These are phyloP conservation scores for Spizaetus ornatus DNA, from an alignment of 2,113 vertebrate genomes.

Conservation along the genomic window DNA sequence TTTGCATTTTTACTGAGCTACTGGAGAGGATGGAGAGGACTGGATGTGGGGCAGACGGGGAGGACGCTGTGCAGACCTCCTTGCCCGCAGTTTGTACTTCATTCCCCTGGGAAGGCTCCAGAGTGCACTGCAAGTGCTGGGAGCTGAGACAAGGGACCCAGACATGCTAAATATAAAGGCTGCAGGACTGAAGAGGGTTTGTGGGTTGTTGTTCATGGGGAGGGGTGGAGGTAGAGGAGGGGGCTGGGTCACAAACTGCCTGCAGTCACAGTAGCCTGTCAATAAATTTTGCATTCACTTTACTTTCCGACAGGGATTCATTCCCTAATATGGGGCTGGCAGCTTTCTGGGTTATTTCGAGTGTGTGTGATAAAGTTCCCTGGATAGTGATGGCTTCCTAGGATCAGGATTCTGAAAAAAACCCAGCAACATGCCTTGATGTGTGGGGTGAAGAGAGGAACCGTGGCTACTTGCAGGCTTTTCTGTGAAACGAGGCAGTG, in stretches of 20 bases:
- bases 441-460: constrained; percentile 18
- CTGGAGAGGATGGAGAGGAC: background rate
- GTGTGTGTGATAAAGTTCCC: constrained; percentile 92
- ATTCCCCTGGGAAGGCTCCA: background rate
- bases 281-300: constrained; percentile 84
- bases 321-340: constrained; percentile 92
- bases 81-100: background rate
- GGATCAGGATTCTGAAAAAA: constrained; percentile 62
- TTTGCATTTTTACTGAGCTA: background rate
- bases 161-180: constrained; percentile 48
- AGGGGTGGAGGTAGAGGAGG: background rate
- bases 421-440: background rate
- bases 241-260: constrained; percentile 55
- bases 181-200: background rate
- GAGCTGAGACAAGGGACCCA: background rate
- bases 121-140: accelerated
- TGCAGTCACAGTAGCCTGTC: constrained; percentile 79
- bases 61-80: background rate
- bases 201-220: background rate
- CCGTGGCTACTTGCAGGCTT: background rate
- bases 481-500: background rate
- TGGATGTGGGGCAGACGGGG: background rate
- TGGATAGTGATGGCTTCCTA: constrained; percentile 70
- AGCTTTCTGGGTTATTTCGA: constrained; percentile 96
- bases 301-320: constrained; percentile 81